Conservation (phyloP, 2,113 vertebrate species). For the Gyps fulvus region DNA sequence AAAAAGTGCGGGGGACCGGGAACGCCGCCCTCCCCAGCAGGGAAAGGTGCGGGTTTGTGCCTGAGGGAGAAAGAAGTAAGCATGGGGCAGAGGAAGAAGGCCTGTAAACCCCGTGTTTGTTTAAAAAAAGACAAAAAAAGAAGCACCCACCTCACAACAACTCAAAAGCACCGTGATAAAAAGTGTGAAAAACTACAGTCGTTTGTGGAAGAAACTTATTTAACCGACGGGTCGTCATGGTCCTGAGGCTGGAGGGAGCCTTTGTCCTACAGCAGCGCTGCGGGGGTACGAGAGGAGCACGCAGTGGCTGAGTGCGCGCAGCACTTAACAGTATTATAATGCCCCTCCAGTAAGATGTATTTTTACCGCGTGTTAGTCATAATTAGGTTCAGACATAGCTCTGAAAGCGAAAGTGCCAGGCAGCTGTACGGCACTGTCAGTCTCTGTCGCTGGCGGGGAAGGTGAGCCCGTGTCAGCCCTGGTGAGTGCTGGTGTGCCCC, state of each 20-base stretch:
- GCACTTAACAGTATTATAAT: accelerated
- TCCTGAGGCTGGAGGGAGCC: neutral
- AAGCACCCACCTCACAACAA: accelerated
- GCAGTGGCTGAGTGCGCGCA: accelerated
- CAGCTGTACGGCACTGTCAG: accelerated
- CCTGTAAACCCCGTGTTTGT: accelerated
- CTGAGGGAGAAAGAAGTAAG: no score
- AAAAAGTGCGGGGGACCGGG: neutral
- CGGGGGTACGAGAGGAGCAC: accelerated
- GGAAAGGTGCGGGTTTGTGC: no score
- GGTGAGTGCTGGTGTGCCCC: neutral
- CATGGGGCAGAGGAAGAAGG: neutral
- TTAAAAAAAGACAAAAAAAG: neutral
- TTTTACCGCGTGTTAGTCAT: neutral
- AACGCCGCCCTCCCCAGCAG: neutral
- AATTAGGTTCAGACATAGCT: neutral
- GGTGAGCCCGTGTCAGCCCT: neutral
- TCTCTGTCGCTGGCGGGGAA: accelerated
- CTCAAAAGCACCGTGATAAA: accelerated
- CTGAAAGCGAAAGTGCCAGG: neutral
- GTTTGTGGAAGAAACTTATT: no score
- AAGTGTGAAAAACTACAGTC: accelerated
- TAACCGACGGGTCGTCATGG: accelerated
- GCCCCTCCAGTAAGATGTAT: neutral
- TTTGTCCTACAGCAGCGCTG: neutral